phyloP scores from a whole-genome alignment of 2,888 invertebrate genomes.

The Elmis aenea region DNA sequence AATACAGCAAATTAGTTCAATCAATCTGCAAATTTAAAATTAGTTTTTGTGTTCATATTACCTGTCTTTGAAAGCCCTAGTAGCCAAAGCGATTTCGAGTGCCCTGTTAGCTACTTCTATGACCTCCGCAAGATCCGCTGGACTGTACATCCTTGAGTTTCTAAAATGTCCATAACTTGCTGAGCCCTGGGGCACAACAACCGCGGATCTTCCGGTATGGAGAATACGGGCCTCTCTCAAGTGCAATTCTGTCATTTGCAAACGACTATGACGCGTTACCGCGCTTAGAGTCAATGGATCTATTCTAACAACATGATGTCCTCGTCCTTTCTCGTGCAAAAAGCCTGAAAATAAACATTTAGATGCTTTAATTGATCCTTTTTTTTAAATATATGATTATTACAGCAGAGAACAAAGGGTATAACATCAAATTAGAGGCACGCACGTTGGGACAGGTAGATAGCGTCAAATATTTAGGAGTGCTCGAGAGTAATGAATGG shows the following conservation, averaged over 20 bases:
- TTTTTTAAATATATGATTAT: too few relatives aligned
- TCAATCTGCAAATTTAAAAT: slow-evolving; percentile 3
- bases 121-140: slow-evolving; percentile 43
- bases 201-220: slow-evolving; percentile 40
- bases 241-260: slow-evolving; percentile 43
- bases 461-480: too few relatives aligned
- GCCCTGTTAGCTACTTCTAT: slow-evolving; percentile 47
- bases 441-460: too few relatives aligned
- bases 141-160: slow-evolving; percentile 38
- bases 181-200: slow-evolving; percentile 41
- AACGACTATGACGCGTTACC: slow-evolving; percentile 33
- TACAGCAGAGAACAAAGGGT: too few relatives aligned
- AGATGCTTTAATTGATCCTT: too few relatives aligned
- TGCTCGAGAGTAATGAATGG: too few relatives aligned
- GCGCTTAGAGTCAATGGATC: slow-evolving; percentile 24
- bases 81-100: slow-evolving; percentile 51
- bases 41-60: too few relatives aligned
- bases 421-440: too few relatives aligned
- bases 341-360: slow-evolving; percentile 5
- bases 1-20: slow-evolving; percentile 1
- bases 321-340: slow-evolving; percentile 8
- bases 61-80: slow-evolving; percentile 49
- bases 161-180: slow-evolving; percentile 46
- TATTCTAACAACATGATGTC: slow-evolving; percentile 8
- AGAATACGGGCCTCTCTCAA: slow-evolving; percentile 41